phyloP scores from a whole-genome alignment of 2,797 vertebrate genomes.

The Hypotaenidia philippensis region DNA sequence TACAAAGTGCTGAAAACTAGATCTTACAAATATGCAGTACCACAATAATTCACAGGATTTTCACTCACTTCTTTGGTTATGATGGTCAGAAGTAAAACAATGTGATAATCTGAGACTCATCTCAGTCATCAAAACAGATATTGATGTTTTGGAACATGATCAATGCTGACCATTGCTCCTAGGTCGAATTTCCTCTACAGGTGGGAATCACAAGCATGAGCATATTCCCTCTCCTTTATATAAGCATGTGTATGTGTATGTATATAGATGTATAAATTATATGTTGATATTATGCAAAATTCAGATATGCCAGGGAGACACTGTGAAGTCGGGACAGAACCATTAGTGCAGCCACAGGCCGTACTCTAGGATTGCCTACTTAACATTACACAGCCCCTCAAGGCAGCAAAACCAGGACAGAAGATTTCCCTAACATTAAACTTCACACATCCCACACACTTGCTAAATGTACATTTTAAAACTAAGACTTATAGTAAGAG shows the following conservation, averaged over 20 bases:
- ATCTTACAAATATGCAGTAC: neutral
- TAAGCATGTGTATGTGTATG: neutral
- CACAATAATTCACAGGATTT: neutral
- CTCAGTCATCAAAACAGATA: neutral
- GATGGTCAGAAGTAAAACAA: neutral
- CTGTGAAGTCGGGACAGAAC: neutral
- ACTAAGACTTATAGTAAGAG: neutral
- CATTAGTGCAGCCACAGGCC: neutral
- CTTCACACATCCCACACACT: neutral
- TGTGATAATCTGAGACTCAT: neutral
- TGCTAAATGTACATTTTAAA: neutral
- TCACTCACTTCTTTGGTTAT: neutral
- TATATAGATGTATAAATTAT: neutral
- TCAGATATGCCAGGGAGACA: neutral
- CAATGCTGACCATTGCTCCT: neutral
- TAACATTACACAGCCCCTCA: neutral
- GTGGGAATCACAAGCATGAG: neutral
- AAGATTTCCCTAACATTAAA: neutral
- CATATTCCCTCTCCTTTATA: neutral
- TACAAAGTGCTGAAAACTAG: neutral
- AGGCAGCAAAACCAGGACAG: neutral
- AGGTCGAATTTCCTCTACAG: accelerated
- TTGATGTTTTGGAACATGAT: neutral
- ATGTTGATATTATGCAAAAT: neutral
- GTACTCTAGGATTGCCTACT: neutral